These are phyloP conservation scores for Pecten maximus DNA, from an alignment of 2,888 invertebrate genomes.

Conservation along the genomic window DNA sequence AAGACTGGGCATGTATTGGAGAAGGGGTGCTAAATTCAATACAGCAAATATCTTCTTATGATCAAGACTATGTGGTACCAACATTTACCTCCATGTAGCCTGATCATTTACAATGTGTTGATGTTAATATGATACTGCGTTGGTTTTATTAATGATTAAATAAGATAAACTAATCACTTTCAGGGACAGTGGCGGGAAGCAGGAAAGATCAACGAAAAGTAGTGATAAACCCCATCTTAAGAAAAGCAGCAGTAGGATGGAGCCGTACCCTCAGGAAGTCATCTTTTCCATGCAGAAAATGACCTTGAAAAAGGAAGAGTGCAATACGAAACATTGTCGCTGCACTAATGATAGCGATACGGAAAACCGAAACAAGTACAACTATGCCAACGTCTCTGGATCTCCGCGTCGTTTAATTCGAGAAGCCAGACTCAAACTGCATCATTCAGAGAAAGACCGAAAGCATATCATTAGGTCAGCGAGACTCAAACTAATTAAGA, in stretches of 20 bases:
- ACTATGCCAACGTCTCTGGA: constrained; percentile 63
- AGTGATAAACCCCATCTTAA: constrained; percentile 36
- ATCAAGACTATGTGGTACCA: no score
- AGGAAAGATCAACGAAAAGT: not conserved
- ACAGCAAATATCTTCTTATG: no score
- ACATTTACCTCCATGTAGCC: no score
- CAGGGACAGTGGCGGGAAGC: constrained; percentile 33
- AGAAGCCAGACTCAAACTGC: constrained; percentile 73
- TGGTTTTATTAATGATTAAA: no score
- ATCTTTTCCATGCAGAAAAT: constrained; percentile 70
- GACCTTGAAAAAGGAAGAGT: constrained; percentile 66
- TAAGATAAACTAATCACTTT: no score
- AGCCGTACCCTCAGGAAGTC: constrained; percentile 68
- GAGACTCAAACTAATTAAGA: constrained; percentile 67
- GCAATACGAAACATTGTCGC: constrained; percentile 65
- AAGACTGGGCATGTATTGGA: no score
- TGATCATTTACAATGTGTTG: no score
- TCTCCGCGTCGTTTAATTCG: constrained; percentile 66
- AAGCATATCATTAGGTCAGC: constrained; percentile 73
- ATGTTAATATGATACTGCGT: no score
- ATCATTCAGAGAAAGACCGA: constrained; percentile 75
- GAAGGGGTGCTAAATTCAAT: no score
- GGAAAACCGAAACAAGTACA: constrained; percentile 61
- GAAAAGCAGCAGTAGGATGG: constrained; percentile 53
- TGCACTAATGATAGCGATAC: constrained; percentile 61